These are phyloP conservation scores for Calliopsis andreniformis DNA, from an alignment of 1,140 invertebrate genomes.

Conservation along the genomic window DNA sequence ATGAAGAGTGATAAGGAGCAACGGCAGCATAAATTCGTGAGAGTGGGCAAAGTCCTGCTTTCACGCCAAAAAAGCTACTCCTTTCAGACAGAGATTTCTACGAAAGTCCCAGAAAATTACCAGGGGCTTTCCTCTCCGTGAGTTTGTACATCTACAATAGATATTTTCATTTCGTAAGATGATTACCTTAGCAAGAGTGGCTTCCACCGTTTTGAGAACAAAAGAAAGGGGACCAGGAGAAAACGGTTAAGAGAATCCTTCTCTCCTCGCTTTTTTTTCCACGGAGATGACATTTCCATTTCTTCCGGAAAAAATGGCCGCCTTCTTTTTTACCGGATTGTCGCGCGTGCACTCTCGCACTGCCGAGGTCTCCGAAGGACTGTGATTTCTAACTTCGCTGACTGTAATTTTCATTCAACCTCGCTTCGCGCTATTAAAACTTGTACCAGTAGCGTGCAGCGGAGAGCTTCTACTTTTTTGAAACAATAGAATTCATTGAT, in stretches of 20 bases:
- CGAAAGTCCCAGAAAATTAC: constrained; percentile 2
- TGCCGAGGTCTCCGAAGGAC: background rate
- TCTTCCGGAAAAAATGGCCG: background rate
- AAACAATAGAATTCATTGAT: background rate
- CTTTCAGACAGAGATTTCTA: background rate
- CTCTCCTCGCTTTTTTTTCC: background rate
- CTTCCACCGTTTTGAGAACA: background rate
- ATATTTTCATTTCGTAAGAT: constrained; percentile 17
- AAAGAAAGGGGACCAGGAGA: too few relatives aligned
- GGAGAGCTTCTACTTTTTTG: background rate
- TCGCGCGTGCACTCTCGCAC: background rate
- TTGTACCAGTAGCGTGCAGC: background rate
- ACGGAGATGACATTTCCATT: background rate
- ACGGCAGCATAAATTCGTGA: background rate
- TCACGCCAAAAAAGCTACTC: background rate
- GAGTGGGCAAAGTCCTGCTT: too few relatives aligned
- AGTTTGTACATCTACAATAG: background rate
- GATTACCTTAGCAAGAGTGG: constrained; percentile 1
- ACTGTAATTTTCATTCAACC: background rate
- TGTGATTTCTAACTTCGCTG: background rate
- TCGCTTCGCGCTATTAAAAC: background rate
- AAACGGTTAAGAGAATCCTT: constrained; percentile 1
- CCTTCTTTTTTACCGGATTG: background rate
- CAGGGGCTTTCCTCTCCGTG: background rate
- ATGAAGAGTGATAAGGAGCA: background rate